Evolutionary conservation across 2,888 invertebrate genomes (phyloP).

Genomic region (Mallateleia sp.): DNA sequence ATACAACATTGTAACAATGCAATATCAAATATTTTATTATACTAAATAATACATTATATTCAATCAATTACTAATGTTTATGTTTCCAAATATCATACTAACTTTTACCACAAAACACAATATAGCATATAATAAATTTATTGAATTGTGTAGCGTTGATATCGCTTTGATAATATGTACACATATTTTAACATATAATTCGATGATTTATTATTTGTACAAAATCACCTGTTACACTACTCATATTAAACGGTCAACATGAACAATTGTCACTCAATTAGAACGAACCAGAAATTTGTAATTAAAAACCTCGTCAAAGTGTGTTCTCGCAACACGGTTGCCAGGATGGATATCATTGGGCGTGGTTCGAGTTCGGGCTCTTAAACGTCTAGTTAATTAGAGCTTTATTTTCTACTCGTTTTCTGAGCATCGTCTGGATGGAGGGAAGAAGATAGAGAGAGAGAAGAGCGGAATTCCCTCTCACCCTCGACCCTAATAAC

Average conservation of each 20-base stretch:
- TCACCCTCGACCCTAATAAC: constrained; percentile 85
- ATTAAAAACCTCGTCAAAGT: constrained; percentile 71
- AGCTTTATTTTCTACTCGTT: constrained; percentile 81
- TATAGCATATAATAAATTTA: too few relatives aligned
- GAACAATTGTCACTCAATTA: constrained; percentile 68
- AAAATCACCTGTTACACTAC: too few relatives aligned
- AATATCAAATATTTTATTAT: too few relatives aligned
- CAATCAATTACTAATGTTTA: too few relatives aligned
- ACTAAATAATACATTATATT: too few relatives aligned
- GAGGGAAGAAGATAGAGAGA: constrained; percentile 27
- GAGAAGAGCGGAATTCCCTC: constrained; percentile 60
- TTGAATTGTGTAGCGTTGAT: too few relatives aligned
- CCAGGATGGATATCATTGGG: constrained; percentile 78
- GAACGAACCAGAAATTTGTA: constrained; percentile 39
- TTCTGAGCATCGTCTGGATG: constrained; percentile 55
- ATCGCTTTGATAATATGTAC: too few relatives aligned
- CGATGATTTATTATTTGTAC: too few relatives aligned
- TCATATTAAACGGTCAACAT: background rate
- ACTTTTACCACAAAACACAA: too few relatives aligned
- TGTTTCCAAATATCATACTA: too few relatives aligned
- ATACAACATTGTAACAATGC: too few relatives aligned
- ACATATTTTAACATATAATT: too few relatives aligned
- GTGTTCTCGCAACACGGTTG: constrained; percentile 77
- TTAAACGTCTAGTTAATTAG: constrained; percentile 88
- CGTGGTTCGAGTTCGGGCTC: constrained; percentile 85